Conservation (phyloP, 2,797 vertebrate species). For the Phrynocephalus vlangalii region DNA sequence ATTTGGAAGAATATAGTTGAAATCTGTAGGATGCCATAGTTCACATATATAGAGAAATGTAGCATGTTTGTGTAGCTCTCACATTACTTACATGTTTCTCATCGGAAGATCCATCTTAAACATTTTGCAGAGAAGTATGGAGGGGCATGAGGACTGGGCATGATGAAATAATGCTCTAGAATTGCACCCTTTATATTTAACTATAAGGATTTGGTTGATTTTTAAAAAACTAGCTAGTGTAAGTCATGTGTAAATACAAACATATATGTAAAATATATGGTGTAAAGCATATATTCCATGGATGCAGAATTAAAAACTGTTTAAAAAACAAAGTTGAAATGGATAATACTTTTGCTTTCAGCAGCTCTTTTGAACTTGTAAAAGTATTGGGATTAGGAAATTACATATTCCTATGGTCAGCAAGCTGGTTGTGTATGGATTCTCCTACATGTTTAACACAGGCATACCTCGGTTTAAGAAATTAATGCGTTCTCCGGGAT, state of each 20-base stretch:
- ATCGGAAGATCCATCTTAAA: not conserved
- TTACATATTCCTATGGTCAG: not conserved
- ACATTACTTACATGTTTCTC: not conserved
- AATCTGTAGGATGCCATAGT: not conserved
- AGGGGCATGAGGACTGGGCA: too few relatives aligned
- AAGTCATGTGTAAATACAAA: too few relatives aligned
- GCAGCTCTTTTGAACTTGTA: not conserved
- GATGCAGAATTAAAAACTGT: too few relatives aligned
- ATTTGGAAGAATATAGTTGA: not conserved
- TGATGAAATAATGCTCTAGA: not conserved
- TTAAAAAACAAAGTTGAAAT: not conserved
- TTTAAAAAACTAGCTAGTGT: too few relatives aligned
- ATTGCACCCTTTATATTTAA: not conserved
- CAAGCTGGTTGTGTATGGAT: not conserved
- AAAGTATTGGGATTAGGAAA: not conserved
- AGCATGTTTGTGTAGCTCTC: not conserved
- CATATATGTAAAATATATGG: too few relatives aligned
- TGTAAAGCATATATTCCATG: too few relatives aligned
- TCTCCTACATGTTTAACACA: not conserved
- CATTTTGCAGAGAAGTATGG: too few relatives aligned
- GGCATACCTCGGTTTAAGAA: too few relatives aligned
- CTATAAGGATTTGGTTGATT: too few relatives aligned
- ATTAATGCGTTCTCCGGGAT: too few relatives aligned
- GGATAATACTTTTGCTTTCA: not conserved
- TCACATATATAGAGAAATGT: not conserved